Evolutionary conservation across 2,888 invertebrate genomes (phyloP).

Genomic region (Tetanocera ferruginea): DNA sequence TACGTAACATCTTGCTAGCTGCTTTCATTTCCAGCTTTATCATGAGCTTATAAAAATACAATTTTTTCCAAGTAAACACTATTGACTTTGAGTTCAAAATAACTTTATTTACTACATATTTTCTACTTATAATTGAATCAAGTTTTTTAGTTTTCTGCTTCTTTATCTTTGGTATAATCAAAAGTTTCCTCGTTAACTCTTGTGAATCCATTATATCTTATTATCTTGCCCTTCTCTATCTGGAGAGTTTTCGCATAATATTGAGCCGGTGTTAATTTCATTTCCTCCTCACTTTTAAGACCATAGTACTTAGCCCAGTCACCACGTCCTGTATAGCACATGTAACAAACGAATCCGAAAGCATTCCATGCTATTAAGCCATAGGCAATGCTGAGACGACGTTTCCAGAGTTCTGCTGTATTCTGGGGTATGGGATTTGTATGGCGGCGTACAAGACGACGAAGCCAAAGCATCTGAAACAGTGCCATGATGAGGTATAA

Average conservation of each 20-base stretch:
- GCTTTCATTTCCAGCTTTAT: too few relatives aligned
- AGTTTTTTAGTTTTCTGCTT: too few relatives aligned
- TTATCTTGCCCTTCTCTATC: conserved; percentile 66
- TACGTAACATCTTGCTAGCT: too few relatives aligned
- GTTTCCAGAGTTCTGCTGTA: conserved; percentile 75
- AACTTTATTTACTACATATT: too few relatives aligned
- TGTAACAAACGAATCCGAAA: conserved; percentile 76
- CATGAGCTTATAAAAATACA: too few relatives aligned
- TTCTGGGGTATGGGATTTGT: conserved; percentile 72
- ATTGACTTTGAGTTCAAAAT: too few relatives aligned
- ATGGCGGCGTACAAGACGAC: conserved; percentile 70
- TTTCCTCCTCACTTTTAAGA: conserved; percentile 75
- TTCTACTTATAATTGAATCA: too few relatives aligned
- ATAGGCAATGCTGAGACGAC: conserved; percentile 75
- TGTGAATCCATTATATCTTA: conserved; percentile 61
- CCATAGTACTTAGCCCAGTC: conserved; percentile 80
- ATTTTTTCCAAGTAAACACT: too few relatives aligned
- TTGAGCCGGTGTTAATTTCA: conserved; percentile 71
- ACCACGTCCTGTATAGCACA: conserved; percentile 73
- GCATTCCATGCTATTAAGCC: conserved; percentile 80
- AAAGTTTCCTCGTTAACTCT: conserved; percentile 62
- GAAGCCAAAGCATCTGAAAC: conserved; percentile 72
- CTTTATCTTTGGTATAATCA: conserved; percentile 49
- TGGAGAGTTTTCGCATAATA: conserved; percentile 61
- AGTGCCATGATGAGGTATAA: conserved; percentile 59